phyloP scores from a whole-genome alignment of 2,113 vertebrate genomes.

The Coptodon rendalli region DNA sequence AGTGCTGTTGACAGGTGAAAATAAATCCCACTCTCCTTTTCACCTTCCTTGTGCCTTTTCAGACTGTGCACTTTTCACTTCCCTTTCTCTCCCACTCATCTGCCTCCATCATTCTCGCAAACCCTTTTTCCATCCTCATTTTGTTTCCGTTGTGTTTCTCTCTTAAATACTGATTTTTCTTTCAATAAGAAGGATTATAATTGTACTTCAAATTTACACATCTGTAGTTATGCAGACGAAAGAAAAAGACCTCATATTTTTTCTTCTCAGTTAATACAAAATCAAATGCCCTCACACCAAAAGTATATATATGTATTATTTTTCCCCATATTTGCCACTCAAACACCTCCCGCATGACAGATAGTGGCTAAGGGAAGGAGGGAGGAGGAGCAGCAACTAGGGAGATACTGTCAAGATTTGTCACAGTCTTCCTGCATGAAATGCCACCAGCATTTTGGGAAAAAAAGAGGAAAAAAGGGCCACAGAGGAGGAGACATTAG shows the following conservation, averaged over 20 bases:
- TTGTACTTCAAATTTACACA: background rate
- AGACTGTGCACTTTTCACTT: background rate
- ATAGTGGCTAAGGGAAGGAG: background rate
- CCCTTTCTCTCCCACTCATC: background rate
- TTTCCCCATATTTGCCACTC: constrained; percentile 31
- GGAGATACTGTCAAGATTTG: constrained; percentile 45
- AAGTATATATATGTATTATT: background rate
- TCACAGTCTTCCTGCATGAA: constrained; percentile 34
- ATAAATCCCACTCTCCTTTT: constrained; percentile 52
- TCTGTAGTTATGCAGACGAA: background rate
- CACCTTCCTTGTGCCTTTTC: background rate
- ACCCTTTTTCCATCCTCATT: background rate
- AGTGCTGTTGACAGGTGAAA: constrained; percentile 57
- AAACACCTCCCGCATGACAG: constrained; percentile 37
- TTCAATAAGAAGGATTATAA: background rate
- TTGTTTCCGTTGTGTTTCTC: background rate
- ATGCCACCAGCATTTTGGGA: constrained; percentile 34
- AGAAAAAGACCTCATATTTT: constrained; percentile 15
- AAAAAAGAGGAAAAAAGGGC: background rate
- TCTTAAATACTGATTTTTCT: background rate
- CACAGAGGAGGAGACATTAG: constrained; percentile 38
- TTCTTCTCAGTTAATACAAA: constrained; percentile 17
- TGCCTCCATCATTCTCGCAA: background rate
- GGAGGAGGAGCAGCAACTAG: constrained; percentile 19
- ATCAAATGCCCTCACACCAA: constrained; percentile 13